Percentiles rank a stretch among this genome's conserved stretches.
phyloP scores from a whole-genome alignment of 2,797 vertebrate species.

The Brachymystax lenok region DNA sequence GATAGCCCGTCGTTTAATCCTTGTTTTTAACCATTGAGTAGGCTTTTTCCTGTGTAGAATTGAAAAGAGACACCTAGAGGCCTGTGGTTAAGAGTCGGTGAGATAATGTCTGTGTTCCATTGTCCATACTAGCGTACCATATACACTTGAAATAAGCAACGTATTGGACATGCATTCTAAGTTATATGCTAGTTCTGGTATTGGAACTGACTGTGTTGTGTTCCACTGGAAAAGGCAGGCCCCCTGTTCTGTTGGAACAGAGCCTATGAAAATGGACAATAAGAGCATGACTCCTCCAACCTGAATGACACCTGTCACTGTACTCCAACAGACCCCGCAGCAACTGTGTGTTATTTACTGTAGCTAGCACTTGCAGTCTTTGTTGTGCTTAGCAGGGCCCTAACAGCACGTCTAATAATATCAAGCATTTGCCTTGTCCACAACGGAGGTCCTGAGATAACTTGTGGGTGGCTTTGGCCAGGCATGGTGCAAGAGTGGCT shows the following conservation, averaged over 20 bases:
- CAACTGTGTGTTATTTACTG: slow-evolving; percentile 16
- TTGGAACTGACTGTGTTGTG: not conserved
- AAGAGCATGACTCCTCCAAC: not conserved
- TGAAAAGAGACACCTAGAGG: too few relatives aligned
- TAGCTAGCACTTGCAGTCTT: not conserved
- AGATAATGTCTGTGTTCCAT: too few relatives aligned
- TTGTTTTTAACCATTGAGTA: too few relatives aligned
- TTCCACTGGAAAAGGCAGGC: not conserved
- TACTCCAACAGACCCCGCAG: slow-evolving; percentile 10
- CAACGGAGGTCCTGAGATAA: slow-evolving; percentile 19
- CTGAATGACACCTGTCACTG: slow-evolving; percentile 31
- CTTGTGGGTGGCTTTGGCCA: slow-evolving; percentile 31
- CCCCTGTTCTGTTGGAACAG: not conserved
- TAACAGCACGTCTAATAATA: slow-evolving; percentile 40
- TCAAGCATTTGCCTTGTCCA: slow-evolving; percentile 29
- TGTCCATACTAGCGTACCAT: not conserved
- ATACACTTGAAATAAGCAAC: not conserved
- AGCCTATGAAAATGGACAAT: not conserved
- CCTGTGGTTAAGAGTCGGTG: too few relatives aligned
- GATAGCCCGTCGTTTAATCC: not conserved
- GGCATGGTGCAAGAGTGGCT: slow-evolving; percentile 51
- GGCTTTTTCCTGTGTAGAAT: not conserved
- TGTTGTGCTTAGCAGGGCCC: slow-evolving; percentile 22
- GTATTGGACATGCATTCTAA: not conserved
- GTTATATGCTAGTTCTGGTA: too few relatives aligned